Percentiles rank a stretch among this genome's conserved stretches.
Conservation (phyloP, 2,113 vertebrate genomes). For the Zapornia atra region DNA sequence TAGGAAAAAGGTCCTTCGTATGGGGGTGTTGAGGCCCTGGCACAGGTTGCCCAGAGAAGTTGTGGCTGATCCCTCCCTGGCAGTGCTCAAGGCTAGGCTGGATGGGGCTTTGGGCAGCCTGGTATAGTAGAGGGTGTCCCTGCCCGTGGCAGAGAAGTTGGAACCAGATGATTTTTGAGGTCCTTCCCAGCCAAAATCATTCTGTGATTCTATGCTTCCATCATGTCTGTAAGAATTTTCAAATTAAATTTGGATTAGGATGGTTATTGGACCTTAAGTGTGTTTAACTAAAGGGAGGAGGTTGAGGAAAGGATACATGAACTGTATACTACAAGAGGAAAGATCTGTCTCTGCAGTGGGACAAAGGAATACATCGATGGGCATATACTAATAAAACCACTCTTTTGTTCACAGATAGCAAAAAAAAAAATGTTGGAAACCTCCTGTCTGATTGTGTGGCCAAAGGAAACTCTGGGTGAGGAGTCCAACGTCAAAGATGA, state of each 20-base stretch:
- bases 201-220: too few species aligned
- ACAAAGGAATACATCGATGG: not conserved
- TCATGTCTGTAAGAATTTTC: not conserved
- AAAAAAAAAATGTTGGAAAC: not conserved
- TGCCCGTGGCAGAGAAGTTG: too few species aligned
- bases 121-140: too few species aligned
- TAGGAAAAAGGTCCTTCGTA: too few species aligned
- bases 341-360: not conserved
- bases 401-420: not conserved
- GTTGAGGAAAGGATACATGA: not conserved
- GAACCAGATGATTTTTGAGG: too few species aligned
- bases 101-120: too few species aligned
- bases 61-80: too few species aligned
- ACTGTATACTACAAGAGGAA: not conserved
- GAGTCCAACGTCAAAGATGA: not conserved
- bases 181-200: too few species aligned
- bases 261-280: not conserved
- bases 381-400: not conserved
- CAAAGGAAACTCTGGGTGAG: not conserved
- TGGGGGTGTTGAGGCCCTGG: too few species aligned
- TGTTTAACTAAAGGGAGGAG: not conserved
- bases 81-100: too few species aligned
- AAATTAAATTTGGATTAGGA: not conserved
- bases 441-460: not conserved
- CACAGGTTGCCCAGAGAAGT: too few species aligned